These are phyloP conservation scores for Prunella strophiata DNA, from an alignment of 2,797 vertebrate genomes.

Conservation along the genomic window DNA sequence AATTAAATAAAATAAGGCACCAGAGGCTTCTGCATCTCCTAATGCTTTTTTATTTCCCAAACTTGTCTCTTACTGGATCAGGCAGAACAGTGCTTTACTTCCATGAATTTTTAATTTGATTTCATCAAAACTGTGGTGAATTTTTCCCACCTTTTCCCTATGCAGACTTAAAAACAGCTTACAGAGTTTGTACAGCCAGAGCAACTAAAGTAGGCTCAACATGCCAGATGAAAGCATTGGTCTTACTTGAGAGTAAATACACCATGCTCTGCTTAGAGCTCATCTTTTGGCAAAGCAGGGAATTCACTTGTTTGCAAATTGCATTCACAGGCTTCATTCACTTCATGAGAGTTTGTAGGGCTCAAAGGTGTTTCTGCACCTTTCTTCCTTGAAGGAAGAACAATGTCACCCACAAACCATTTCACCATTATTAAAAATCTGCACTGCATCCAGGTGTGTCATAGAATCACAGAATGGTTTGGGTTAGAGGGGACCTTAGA, in stretches of 20 bases:
- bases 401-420: neutral
- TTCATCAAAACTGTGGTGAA: neutral
- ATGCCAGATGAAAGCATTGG: neutral
- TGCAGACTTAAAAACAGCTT: neutral
- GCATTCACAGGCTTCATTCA: neutral
- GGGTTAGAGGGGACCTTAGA: accelerated
- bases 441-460: neutral
- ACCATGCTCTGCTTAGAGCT: neutral
- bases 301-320: neutral
- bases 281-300: neutral
- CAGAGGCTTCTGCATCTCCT: slow-evolving; percentile 11
- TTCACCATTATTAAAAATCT: neutral
- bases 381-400: neutral
- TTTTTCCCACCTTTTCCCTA: neutral
- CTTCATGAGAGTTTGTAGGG: neutral
- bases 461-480: too few species aligned
- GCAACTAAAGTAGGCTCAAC: neutral
- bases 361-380: neutral
- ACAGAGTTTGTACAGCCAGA: neutral
- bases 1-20: slow-evolving; percentile 27
- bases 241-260: neutral
- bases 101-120: slow-evolving; percentile 39
- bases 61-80: neutral
- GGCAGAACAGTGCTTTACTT: neutral
- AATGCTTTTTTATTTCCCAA: slow-evolving; percentile 11